A percentile compares a stretch with the other conserved stretches of the same genome.
Conservation (phyloP, 1,140 invertebrate species). For the Drosophila kohkoa region DNA sequence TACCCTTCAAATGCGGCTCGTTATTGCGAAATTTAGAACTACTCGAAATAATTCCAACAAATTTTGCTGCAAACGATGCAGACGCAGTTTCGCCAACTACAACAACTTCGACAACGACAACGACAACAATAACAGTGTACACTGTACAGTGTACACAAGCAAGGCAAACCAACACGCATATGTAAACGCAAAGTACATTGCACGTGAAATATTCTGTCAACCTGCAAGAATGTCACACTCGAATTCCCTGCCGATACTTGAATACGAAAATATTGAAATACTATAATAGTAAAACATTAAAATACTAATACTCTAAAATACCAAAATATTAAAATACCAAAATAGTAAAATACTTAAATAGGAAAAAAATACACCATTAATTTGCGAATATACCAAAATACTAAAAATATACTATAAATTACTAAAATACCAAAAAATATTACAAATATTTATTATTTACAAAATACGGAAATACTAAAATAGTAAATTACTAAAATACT, state of each 20-base stretch:
- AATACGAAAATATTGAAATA: no score
- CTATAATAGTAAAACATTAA: no score
- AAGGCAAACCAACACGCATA: conserved; percentile 32
- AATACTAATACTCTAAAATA: no score
- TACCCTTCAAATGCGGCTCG: conserved; percentile 78
- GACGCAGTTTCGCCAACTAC: conserved; percentile 56
- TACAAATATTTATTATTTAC: no score
- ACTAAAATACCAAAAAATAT: no score
- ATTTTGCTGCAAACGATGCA: conserved; percentile 78
- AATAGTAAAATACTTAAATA: no score
- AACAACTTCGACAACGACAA: conserved; percentile 39
- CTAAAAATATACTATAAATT: no score
- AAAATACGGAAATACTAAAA: no score
- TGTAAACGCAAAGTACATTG: conserved; percentile 31
- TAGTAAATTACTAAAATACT: no score
- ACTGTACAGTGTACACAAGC: conserved; percentile 1
- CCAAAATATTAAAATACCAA: no score
- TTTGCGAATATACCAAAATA: no score
- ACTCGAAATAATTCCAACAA: conserved; percentile 80
- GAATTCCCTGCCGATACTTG: not conserved
- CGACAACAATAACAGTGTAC: conserved; percentile 37
- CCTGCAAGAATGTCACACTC: conserved; percentile 33
- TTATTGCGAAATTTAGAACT: conserved; percentile 82
- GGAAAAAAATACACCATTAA: no score
- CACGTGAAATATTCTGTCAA: conserved; percentile 23